Evolutionary conservation across 2,113 vertebrate species (phyloP).

Genomic region (Ivindomyrus marchei): DNA sequence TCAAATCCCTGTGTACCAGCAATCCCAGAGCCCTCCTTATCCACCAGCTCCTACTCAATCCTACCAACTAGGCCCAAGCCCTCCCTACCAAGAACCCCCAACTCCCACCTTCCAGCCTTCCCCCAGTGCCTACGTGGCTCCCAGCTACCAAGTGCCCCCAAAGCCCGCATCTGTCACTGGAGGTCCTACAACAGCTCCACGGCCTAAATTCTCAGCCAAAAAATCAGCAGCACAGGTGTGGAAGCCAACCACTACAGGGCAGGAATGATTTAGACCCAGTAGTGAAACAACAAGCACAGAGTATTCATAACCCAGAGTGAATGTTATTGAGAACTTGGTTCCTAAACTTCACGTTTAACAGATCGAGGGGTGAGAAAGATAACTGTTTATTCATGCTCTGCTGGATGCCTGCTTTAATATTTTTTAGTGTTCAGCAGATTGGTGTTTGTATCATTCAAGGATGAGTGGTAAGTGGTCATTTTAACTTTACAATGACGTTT

Average conservation of each 20-base stretch:
- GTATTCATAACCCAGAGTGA: background rate
- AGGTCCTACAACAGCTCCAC: constrained; percentile 67
- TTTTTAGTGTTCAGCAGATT: background rate
- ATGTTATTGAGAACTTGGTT: background rate
- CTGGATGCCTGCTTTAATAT: background rate
- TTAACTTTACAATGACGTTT: background rate
- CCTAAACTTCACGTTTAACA: background rate
- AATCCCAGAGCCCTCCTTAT: constrained; percentile 42
- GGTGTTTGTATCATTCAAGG: background rate
- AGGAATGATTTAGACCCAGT: constrained; percentile 61
- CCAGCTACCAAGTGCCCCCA: constrained; percentile 59
- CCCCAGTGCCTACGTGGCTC: constrained; percentile 50
- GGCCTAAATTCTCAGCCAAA: constrained; percentile 93
- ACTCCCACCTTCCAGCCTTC: constrained; percentile 53
- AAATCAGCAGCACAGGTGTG: constrained; percentile 88
- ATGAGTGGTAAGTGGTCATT: background rate
- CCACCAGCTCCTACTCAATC: background rate
- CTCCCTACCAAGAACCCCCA: constrained; percentile 37
- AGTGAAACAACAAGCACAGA: constrained; percentile 27
- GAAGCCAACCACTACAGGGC: constrained; percentile 75
- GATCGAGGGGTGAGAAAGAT: background rate
- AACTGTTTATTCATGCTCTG: background rate
- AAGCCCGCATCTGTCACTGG: constrained; percentile 63
- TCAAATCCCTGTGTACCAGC: constrained; percentile 41
- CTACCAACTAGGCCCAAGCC: constrained; percentile 13